Evolutionary conservation across 2,797 vertebrate species (phyloP), one percentile per base, ranked within the genome.

Genomic region (Crax fasciolata): DNA sequence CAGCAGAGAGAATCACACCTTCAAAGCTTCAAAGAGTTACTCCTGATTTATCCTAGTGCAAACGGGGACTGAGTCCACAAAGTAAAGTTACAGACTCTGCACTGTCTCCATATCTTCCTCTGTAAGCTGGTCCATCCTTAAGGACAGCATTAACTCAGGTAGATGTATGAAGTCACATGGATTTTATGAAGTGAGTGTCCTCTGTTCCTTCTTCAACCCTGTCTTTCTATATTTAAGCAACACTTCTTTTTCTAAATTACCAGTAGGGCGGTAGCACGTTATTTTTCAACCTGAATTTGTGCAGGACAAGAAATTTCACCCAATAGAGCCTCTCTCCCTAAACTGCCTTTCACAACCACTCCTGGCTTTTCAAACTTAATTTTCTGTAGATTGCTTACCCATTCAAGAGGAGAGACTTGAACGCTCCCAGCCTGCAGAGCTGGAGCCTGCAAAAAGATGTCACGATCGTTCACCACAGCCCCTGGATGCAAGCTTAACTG

Each of bases 301-400:
- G 46, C 78, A 59, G 43, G 49, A 61, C 44, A 73, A 82, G 86
- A 84, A 83, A 75, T 93, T 84, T 76, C 78, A 44, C 77, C 85
- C 51, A 62, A 7, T 0, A 68, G 52, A 79, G 19, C 39, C 28
- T 78, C 97, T 74, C 96, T 96, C 98, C 97, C 98, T 97, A 97
- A 97, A 90, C 97, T 92, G 97, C 97, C 97, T 98, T 97, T 97
- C 97, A 80, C 96, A 78, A 44, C 72, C 76, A 58, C 87, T 75
- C 70, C 23, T 63, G 94, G 97, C 97, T 98, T 98, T 98, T 98
- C 98, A 98, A 97, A 97, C 98, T 98, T 98, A 98, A 98, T 99
- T 99, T 98, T 98, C 98, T 97, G 89, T 97, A 98, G 98, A 98
- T 98, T 98, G 98, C 98, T 97, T 98, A 98, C 97, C 98, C 98